A percentile compares a stretch with the other conserved stretches of the same genome.
Evolutionary conservation across 2,797 vertebrate genomes (phyloP).

Genomic region (Enteromius trimaculatus): DNA sequence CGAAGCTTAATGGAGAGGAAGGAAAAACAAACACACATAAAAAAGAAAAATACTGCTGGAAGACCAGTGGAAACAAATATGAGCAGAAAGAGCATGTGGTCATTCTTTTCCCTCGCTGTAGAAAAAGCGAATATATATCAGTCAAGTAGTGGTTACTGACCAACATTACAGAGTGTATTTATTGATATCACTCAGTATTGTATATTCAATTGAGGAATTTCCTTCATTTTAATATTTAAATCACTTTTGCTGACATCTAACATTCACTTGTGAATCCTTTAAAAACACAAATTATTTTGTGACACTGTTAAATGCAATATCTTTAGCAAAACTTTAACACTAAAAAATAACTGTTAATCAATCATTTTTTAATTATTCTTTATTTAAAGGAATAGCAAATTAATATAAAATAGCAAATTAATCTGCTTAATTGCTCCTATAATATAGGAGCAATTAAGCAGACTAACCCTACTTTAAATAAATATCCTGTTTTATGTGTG

Average conservation of each 20-base stretch:
- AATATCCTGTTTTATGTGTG: background rate
- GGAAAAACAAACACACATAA: slow-evolving; percentile 35
- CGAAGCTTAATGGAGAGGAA: slow-evolving; percentile 54
- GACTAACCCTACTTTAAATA: background rate
- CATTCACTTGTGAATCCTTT: background rate
- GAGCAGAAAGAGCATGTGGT: slow-evolving; percentile 16
- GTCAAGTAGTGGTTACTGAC: background rate
- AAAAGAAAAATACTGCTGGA: slow-evolving; percentile 37
- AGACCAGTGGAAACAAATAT: slow-evolving; percentile 4
- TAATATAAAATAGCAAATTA: too few relatives aligned
- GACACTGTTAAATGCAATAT: background rate
- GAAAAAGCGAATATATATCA: background rate
- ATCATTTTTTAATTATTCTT: background rate
- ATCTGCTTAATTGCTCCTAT: too few relatives aligned
- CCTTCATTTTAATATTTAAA: background rate
- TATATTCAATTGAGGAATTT: background rate
- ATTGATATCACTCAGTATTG: background rate
- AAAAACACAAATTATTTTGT: background rate
- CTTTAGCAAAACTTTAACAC: background rate
- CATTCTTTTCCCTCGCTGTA: background rate
- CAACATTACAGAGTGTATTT: background rate
- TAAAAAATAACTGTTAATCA: background rate
- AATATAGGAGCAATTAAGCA: background rate
- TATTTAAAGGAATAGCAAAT: background rate
- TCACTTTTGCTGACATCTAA: background rate